Percentiles rank a stretch among this genome's conserved stretches.
These are phyloP conservation scores for Ptychadena robeensis DNA, from an alignment of 2,797 vertebrate species.

Conservation along the genomic window DNA sequence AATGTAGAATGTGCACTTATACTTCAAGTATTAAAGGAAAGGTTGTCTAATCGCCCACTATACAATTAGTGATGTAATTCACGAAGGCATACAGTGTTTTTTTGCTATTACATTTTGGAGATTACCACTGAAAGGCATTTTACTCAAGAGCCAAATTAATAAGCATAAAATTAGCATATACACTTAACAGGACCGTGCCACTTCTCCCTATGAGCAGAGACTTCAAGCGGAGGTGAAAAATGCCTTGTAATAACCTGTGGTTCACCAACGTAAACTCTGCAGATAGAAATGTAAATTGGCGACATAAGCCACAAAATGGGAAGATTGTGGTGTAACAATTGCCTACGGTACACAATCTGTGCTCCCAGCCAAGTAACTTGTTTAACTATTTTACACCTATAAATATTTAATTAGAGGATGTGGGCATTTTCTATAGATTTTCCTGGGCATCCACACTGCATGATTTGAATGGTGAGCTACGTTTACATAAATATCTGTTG, in stretches of 20 bases:
- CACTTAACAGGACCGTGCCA: conserved; percentile 26
- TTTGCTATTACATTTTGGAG: conserved; percentile 46
- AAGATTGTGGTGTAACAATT: conserved; percentile 32
- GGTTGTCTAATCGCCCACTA: conserved; percentile 10
- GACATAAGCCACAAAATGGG: conserved; percentile 6
- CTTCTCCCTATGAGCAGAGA: conserved; percentile 7
- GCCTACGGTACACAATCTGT: neutral
- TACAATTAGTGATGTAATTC: conserved; percentile 34
- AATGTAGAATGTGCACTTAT: neutral
- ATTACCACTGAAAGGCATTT: conserved; percentile 39
- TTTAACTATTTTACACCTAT: neutral
- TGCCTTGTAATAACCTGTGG: conserved; percentile 37
- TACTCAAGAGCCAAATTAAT: conserved; percentile 51
- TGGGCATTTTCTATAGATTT: neutral
- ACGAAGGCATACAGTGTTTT: neutral
- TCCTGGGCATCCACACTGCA: neutral
- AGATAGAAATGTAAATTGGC: conserved; percentile 28
- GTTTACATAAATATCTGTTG: neutral
- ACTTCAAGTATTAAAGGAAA: neutral
- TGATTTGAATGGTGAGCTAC: neutral
- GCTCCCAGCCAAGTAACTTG: neutral
- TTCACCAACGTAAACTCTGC: conserved; percentile 32
- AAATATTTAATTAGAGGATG: conserved; percentile 23
- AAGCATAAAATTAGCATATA: conserved; percentile 50
- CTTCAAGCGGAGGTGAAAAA: conserved; percentile 34